phyloP scores from a whole-genome alignment of 1,140 invertebrate genomes.

The Gryllus bimaculatus region DNA sequence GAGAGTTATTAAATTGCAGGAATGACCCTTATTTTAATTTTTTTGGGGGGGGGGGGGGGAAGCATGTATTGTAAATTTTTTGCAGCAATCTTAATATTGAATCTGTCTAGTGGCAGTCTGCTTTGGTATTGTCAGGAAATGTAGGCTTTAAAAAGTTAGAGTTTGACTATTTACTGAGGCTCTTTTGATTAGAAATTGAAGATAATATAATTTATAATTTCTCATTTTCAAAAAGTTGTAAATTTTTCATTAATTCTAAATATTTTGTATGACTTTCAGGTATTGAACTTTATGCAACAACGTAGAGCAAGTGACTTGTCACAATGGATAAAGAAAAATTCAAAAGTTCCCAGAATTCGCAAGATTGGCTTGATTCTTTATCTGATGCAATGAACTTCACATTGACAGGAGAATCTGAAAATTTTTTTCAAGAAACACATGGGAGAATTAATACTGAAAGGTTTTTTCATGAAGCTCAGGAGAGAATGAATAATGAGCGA shows the following conservation, averaged over 20 bases:
- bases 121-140: too few relatives aligned
- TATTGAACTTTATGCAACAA: background rate
- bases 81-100: too few relatives aligned
- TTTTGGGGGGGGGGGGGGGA: too few relatives aligned
- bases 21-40: too few relatives aligned
- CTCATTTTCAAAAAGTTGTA: too few relatives aligned
- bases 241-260: background rate
- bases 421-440: conserved; percentile 11
- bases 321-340: background rate
- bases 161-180: too few relatives aligned
- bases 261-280: background rate
- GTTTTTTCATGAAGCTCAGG: conserved; percentile 10
- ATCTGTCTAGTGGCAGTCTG: too few relatives aligned
- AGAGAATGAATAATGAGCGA: background rate
- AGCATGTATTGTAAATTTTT: too few relatives aligned
- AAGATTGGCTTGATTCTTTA: background rate
- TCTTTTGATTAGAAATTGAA: too few relatives aligned
- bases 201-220: too few relatives aligned
- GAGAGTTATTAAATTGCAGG: too few relatives aligned
- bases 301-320: background rate
- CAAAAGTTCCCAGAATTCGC: background rate
- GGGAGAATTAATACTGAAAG: background rate
- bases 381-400: background rate
- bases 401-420: background rate
- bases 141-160: too few relatives aligned